Evolutionary conservation across 1,140 invertebrate species (phyloP), one percentile per base, ranked within the genome.

Genomic region (Drosophila navojoa): DNA sequence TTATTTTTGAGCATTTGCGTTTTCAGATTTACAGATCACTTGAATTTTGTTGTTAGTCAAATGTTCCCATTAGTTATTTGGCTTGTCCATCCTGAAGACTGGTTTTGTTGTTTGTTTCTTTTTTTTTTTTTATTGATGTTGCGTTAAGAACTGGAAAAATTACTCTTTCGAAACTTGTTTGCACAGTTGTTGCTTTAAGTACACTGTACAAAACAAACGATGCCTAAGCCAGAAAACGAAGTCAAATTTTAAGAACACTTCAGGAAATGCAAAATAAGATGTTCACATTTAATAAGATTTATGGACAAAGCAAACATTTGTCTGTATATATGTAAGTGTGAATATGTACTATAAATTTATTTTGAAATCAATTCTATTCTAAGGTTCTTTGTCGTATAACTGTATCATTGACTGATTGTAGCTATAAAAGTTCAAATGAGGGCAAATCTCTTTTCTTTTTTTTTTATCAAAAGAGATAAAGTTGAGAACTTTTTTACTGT

Each of bases 111-210:
- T 11, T 13, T n/a, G n/a, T n/a, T n/a, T n/a, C n/a, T n/a, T n/a
- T 22, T 42, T 52, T 40, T 19, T 44, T 15, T 15, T 58, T 40
- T 57, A 35, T 54, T 54, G 29, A 54, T 32, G 50, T 55, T 55
- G 32, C 32, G 53, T 55, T 38, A 5, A 55, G 35, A 50, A 50
- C 35, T 32, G 58, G 58, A 32, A 53, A 60, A 53, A 53, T 53
- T 47, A n/a, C 49, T 61, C 29, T 38, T 38, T 40, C 32, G 25
- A 45, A 45, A 62, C 49, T 38, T 69, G 49, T 61, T 61, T 53
- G 35, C 32, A 69, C 57, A 61, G 67, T 62, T 70, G 67, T 47
- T 15, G 9, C 32, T 35, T 44, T 16, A 61, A 49, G 29, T 55
- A 52, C 42, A 50, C n/a, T 40, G 29, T 13, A 27, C 35, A 29